These are phyloP conservation scores for Erpetoichthys calabaricus DNA, from an alignment of 2,797 vertebrate genomes.

Conservation along the genomic window DNA sequence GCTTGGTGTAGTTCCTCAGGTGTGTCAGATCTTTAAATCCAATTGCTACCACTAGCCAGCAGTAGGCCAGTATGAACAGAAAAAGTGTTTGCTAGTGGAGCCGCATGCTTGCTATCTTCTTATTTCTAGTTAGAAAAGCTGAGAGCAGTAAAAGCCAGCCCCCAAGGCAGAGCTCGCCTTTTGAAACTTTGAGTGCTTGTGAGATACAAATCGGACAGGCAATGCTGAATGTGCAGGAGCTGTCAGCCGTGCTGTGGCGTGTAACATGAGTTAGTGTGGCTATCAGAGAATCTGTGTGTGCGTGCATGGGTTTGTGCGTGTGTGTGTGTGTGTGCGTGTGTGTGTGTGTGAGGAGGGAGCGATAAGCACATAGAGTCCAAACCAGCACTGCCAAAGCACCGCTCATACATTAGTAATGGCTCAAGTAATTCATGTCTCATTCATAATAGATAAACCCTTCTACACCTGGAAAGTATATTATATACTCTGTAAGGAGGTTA, in stretches of 20 bases:
- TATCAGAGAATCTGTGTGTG: constrained; percentile 24
- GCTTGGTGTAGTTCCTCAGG: too few relatives aligned
- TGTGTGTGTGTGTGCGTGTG: constrained; percentile 4
- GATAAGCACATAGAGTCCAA: constrained; percentile 24
- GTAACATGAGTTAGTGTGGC: constrained; percentile 41
- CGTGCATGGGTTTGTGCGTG: constrained; percentile 22
- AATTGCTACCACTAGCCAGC: neutral
- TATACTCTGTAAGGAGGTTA: constrained; percentile 38
- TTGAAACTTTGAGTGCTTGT: constrained; percentile 20
- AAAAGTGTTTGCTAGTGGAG: constrained; percentile 11
- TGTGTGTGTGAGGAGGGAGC: constrained; percentile 1
- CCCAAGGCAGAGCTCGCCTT: constrained; percentile 32
- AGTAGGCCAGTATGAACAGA: constrained; percentile 14
- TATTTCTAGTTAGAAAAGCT: constrained; percentile 22
- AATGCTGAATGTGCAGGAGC: constrained; percentile 45
- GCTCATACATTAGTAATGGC: constrained; percentile 45
- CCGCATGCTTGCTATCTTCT: constrained; percentile 9
- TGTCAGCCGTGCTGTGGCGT: constrained; percentile 35
- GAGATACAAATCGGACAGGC: constrained; percentile 40
- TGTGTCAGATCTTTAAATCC: too few relatives aligned
- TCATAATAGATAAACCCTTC: constrained; percentile 46
- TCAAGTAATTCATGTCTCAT: constrained; percentile 42
- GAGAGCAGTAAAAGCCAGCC: constrained; percentile 34
- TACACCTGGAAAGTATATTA: constrained; percentile 43
- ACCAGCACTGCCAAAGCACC: constrained; percentile 50